Percentiles rank a stretch among this genome's conserved stretches.
phyloP scores from a whole-genome alignment of 2,888 invertebrate genomes.

The Andrena minutula region DNA sequence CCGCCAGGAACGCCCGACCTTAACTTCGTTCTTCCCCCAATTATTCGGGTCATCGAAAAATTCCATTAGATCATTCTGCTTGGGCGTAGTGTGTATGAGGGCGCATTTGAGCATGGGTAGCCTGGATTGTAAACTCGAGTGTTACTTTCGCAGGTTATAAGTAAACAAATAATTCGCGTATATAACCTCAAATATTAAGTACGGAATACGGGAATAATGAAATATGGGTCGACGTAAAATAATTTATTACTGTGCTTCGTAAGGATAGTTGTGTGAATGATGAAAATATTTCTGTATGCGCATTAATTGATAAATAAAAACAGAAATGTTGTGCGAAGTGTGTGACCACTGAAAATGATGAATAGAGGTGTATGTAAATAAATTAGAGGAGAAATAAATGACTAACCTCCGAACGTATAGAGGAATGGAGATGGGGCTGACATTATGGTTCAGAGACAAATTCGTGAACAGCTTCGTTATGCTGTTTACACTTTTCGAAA shows the following conservation, averaged over 20 bases:
- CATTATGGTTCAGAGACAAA: constrained; percentile 59
- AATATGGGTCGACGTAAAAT: not conserved
- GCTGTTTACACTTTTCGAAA: constrained; percentile 72
- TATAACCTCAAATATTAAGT: constrained; percentile 7
- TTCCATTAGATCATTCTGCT: constrained; percentile 89
- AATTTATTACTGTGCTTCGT: not conserved
- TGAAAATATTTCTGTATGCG: too few species aligned
- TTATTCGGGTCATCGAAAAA: constrained; percentile 95
- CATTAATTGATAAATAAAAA: not conserved
- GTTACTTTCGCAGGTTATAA: not conserved
- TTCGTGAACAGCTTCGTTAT: constrained; percentile 76
- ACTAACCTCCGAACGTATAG: constrained; percentile 54
- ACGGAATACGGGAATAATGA: not conserved
- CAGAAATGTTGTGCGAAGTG: not conserved
- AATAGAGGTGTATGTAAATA: not conserved
- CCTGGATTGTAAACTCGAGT: constrained; percentile 34
- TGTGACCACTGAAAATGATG: not conserved
- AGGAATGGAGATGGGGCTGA: constrained; percentile 10
- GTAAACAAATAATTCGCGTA: too few species aligned
- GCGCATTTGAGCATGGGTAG: constrained; percentile 36
- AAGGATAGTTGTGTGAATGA: not conserved
- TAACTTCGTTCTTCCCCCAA: constrained; percentile 92
- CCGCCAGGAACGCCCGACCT: constrained; percentile 95
- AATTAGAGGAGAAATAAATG: not conserved
- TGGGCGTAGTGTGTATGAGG: constrained; percentile 83